Base-by-base conservation (phyloP, 2,888 invertebrate genomes). In the Liposcelis brunnea region DNA sequence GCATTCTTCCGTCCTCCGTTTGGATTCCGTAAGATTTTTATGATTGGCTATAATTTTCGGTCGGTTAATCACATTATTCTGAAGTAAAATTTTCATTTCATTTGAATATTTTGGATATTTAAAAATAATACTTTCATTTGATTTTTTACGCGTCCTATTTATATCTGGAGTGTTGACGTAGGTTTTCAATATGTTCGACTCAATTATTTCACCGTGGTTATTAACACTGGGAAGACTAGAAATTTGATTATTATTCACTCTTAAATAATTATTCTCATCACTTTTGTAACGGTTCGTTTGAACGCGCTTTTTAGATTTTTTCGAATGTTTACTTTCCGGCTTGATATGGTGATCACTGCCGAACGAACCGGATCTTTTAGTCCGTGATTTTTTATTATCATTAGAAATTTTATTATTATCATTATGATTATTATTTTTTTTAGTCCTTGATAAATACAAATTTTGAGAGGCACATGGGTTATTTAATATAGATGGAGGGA, bases 41-140 rank as follows among this genome's bases (percentile, higher is more conserved):
- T n/a, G n/a, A n/a, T 73, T 74, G 49, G 74, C 72, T 55, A 74
- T 70, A 56, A 75, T 74, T 53, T 74, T 72, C 56, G 69, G 73
- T 54, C 74, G 70, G 54, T 74, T 73, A 45, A 74, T 71, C 50
- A 74, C 73, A 26, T 26, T 26, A 26, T 26, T 26, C 26, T 26
- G 26, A 8, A 26, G 26, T 26, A 26, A 26, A 26, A 26, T 8
- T 26, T 26, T 26, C 26, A 26, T 26, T 26, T 26, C 26, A 8
- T 26, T 26, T 8, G 26, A 26, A 26, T 26, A 26, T 26, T 26
- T 26, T 8, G 26, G 26, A 26, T 26, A 26, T 26, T 26, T 26
- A 26, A 26, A 26, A 26, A 26, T 26, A 6, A 26, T 26, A 6
- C 5, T 26, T 6, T 26, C 26, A 8, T 26, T 26, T 8, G 26